Evolutionary conservation across 2,113 vertebrate species (phyloP), one percentile per base, ranked within the genome.

Genomic region (Eptatretus burgeri): DNA sequence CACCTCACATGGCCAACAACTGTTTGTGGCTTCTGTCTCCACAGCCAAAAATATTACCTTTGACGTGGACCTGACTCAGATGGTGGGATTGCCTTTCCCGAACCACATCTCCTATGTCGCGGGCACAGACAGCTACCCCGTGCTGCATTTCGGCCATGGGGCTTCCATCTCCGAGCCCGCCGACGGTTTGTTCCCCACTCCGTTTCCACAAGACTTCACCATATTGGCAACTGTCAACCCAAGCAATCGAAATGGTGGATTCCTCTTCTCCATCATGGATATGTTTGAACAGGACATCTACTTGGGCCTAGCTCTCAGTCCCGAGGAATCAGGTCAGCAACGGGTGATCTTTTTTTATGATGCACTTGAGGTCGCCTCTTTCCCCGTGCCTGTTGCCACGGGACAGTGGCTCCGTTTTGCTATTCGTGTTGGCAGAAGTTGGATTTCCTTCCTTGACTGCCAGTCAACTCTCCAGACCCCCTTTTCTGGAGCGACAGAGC

Each of bases 1-100:
- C 27, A 41, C 27, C 27, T 41, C 27, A 41, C 27, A 41, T 41
- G 27, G 27, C 27, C 3, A 41, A 41, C 27, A 41, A 41, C 27
- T 41, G 27, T 41, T 41, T 41, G 27, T 41, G 27, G 27, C 27
- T 41, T 41, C 27, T 41, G 27, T 41, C 27, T 41, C 27, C 27
- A 41, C 27, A 41, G 27, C 27, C 27, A 41, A 41, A 41, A 41
- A 41, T 41, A 3, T 41, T 3, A 41, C 27, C 27, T 41, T 41
- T 5, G 56, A 60, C 10, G 11, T 60, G 56, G 88, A 96, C 71
- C 80, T 96, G 68, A 89, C 82, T 0, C 82, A 86, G 72, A 66
- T 96, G 62, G 83, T 96, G 14, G 91, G 91, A 2, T 82, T 96
- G n/a, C 91, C 91, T 1, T 78, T 96, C 11, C 88, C 88, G n/a